Evolutionary conservation across 2,888 invertebrate species (phyloP).

Genomic region (Andrena marginata): DNA sequence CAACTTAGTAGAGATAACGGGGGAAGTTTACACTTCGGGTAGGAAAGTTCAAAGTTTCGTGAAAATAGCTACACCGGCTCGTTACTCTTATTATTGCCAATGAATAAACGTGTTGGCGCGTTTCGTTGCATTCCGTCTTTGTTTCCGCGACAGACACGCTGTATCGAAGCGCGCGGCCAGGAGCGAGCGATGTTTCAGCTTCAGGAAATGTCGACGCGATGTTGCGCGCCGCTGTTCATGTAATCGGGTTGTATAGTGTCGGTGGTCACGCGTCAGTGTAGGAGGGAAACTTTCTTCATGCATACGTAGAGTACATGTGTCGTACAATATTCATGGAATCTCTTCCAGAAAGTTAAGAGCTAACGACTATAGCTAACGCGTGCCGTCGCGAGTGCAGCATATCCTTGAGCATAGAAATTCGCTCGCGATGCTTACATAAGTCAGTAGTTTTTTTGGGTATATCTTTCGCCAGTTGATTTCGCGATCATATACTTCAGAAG

Average conservation of each 20-base stretch:
- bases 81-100: background rate
- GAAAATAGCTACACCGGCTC: conserved; percentile 6
- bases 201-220: conserved; percentile 49
- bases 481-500: background rate
- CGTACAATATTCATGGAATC: conserved; percentile 74
- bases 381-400: conserved; percentile 19
- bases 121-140: conserved; percentile 15
- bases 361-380: conserved; percentile 34
- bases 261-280: conserved; percentile 29
- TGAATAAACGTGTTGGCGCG: background rate
- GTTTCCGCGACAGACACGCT: background rate
- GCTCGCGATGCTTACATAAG: conserved; percentile 13
- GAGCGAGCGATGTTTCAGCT: conserved; percentile 50
- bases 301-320: conserved; percentile 63
- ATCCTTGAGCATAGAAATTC: conserved; percentile 52
- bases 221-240: conserved; percentile 51
- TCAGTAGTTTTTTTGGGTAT: background rate
- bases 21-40: background rate
- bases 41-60: background rate
- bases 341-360: conserved; percentile 67
- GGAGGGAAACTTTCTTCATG: conserved; percentile 74
- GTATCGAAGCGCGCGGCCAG: conserved; percentile 9
- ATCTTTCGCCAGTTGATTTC: background rate
- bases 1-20: background rate
- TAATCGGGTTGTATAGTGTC: conserved; percentile 59